Evolutionary conservation across 37 sponge, comb jelly and placozoan genomes (phyloP), one percentile per base, ranked within the genome.

Genomic region (Spongia lamella): DNA sequence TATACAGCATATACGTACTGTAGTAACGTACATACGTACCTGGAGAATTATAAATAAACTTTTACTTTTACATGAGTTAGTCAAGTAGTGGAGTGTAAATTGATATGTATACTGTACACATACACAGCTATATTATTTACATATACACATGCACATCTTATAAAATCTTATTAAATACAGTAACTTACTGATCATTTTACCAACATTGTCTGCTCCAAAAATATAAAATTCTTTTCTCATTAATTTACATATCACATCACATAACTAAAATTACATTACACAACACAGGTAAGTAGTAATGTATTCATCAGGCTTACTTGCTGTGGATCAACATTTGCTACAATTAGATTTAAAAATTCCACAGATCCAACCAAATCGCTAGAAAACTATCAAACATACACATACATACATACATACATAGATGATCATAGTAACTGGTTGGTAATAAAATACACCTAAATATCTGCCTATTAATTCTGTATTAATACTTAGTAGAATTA

Each of bases 261-360:
- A 43, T 9, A 43, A 9, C 47, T 43, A 43, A 52, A 17, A 52
- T 14, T 17, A 52, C 53, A 19, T 17, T 52, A 19, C 16, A 52
- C 16, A 52, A 52, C 14, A 19, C 14, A 17, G 17, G 14, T 17
- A 52, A 52, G 53, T 19, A 52, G 53, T 52, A 17, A 19, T 52
- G 53, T 52, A 17, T 52, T 52, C 24, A 60, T 21, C 38, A 13
- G 9, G 7, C 5, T 13, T 47, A 90, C 86, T 34, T 90, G 91
- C 15, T 49, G 14, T 2, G 93, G 93, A 38, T 88, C 84, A 53
- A 84, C 71, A 33, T 81, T 81, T 1, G 86, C 47, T 9, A 88
- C 89, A 1, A 85, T 63, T 1, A 82, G 56, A 19, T 73, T 21
- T 24, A 93, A 33, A 17, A 93, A 34, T 39, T 73, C 76, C 3